Conservation (phyloP, 2,797 vertebrate genomes). For the Odontamblyopus rebecca region DNA sequence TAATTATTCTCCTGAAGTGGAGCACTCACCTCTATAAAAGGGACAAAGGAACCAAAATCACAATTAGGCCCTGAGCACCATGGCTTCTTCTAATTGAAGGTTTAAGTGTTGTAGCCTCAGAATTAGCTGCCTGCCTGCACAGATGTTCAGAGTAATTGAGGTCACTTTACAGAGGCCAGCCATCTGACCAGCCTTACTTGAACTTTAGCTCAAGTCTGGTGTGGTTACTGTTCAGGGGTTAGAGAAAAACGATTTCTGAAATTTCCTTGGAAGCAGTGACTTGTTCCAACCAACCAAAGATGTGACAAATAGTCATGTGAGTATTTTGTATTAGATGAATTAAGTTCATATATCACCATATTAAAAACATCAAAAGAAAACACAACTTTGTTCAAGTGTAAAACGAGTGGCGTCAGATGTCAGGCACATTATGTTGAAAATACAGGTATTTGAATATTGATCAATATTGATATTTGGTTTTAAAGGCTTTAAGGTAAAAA, state of each 20-base stretch:
- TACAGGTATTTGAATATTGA: not conserved
- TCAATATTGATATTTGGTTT: not conserved
- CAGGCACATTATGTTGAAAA: not conserved
- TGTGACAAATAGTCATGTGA: not conserved
- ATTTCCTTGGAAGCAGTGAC: not conserved
- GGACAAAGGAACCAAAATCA: conserved; percentile 11
- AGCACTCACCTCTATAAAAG: conserved; percentile 10
- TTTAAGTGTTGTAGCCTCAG: conserved; percentile 13
- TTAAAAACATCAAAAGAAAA: not conserved
- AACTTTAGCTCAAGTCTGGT: conserved; percentile 4
- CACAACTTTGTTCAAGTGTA: not conserved
- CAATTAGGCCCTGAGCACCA: conserved; percentile 9
- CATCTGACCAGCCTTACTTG: not conserved
- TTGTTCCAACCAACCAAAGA: not conserved
- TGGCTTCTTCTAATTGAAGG: conserved; percentile 8
- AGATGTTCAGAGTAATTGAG: conserved; percentile 14
- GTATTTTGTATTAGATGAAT: not conserved
- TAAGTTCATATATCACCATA: not conserved
- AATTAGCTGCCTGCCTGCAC: conserved; percentile 2
- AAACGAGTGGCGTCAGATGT: not conserved
- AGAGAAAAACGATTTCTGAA: not conserved
- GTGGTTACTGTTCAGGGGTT: not conserved
- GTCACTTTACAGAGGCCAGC: conserved; percentile 3
- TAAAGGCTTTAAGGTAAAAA: not conserved
- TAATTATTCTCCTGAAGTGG: conserved; percentile 5